Conservation (phyloP, 2,888 invertebrate genomes). For the Slavum lentiscoides region DNA sequence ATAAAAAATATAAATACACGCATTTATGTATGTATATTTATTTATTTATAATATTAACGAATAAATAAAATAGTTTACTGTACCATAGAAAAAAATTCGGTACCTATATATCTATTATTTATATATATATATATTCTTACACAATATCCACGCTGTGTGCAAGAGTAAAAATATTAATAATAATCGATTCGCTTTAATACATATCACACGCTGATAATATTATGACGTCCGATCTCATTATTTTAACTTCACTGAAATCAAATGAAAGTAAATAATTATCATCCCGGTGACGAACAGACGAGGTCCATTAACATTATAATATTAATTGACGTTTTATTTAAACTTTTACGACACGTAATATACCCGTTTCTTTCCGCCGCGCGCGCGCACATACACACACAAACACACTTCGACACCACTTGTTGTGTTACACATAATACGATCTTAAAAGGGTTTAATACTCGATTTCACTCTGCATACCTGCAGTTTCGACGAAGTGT, state of each 20-base stretch:
- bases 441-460: neutral
- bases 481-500: neutral
- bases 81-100: too few species aligned
- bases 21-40: neutral
- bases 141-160: too few species aligned
- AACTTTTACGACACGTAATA: constrained; percentile 8
- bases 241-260: neutral
- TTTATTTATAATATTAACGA: too few species aligned
- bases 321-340: constrained; percentile 1
- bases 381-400: too few species aligned
- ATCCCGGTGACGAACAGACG: neutral
- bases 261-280: neutral
- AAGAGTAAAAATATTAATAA: too few species aligned
- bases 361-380: neutral
- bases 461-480: neutral
- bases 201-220: neutral
- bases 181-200: neutral
- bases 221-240: neutral
- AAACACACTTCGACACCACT: neutral
- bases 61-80: too few species aligned
- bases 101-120: too few species aligned
- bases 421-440: neutral
- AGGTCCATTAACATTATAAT: constrained; percentile 16
- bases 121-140: too few species aligned
- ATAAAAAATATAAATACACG: too few species aligned